phyloP scores from a whole-genome alignment of 2,888 invertebrate genomes.

The Corythucha ciliata region DNA sequence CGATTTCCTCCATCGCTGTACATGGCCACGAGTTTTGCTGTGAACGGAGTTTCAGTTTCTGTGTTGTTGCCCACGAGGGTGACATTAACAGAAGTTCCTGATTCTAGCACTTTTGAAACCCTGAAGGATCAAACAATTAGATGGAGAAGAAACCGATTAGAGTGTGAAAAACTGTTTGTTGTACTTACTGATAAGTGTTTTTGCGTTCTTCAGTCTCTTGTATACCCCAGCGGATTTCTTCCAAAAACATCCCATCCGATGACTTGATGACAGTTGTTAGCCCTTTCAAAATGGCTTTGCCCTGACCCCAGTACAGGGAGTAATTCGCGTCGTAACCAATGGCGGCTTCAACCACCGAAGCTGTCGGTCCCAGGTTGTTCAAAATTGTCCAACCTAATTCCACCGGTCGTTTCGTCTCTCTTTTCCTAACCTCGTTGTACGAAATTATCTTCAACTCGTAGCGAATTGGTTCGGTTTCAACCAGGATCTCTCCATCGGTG shows the following conservation, averaged over 20 bases:
- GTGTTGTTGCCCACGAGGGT: constrained; percentile 65
- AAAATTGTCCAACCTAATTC: constrained; percentile 46
- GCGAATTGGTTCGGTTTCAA: constrained; percentile 67
- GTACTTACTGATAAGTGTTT: constrained; percentile 44
- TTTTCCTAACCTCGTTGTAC: constrained; percentile 48
- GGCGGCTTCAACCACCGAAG: constrained; percentile 55
- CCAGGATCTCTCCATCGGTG: constrained; percentile 62
- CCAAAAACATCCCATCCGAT: constrained; percentile 49
- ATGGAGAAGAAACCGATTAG: not conserved
- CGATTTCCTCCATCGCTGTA: constrained; percentile 54
- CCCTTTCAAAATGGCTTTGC: constrained; percentile 61
- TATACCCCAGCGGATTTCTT: constrained; percentile 61
- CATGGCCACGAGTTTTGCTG: constrained; percentile 58
- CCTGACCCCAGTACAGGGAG: constrained; percentile 69
- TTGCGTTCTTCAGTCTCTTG: constrained; percentile 48
- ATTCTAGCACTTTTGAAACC: constrained; percentile 57
- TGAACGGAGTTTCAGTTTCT: constrained; percentile 64
- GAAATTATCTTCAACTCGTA: constrained; percentile 65
- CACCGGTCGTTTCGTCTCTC: constrained; percentile 46
- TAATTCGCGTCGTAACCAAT: constrained; percentile 62
- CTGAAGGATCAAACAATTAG: constrained; percentile 39
- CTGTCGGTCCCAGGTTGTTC: constrained; percentile 45
- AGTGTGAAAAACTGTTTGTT: not conserved
- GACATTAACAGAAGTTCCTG: constrained; percentile 74
- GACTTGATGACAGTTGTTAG: constrained; percentile 53